Conservation (phyloP, 2,797 vertebrate genomes). For the Coluber constrictor region DNA sequence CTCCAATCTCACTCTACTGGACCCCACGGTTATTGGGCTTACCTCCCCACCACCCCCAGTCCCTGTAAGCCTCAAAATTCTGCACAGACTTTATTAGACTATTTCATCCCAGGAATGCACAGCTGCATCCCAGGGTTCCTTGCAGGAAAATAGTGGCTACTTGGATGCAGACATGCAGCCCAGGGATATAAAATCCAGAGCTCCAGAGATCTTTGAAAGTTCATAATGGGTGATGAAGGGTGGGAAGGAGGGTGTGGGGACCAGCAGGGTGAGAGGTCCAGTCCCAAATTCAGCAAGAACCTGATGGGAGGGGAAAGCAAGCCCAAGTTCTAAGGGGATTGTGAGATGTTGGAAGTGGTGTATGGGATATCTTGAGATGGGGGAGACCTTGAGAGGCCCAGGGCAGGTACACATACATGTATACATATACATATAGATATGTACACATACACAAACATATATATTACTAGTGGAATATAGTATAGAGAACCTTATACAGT, state of each 20-base stretch:
- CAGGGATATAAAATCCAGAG: not conserved
- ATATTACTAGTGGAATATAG: not conserved
- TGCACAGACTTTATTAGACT: not conserved
- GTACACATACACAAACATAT: too few species aligned
- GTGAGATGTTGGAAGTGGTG: not conserved
- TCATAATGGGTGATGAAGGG: not conserved
- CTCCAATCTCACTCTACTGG: not conserved
- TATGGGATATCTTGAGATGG: not conserved
- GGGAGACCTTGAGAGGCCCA: not conserved
- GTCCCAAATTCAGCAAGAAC: not conserved
- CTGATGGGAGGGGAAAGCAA: not conserved
- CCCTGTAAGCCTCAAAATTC: not conserved
- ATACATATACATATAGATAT: too few species aligned
- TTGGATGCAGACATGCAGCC: not conserved
- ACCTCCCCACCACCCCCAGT: accelerated
- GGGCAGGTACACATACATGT: too few species aligned
- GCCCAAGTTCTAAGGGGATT: not conserved
- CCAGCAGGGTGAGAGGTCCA: not conserved
- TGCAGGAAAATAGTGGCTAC: not conserved
- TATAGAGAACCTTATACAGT: not conserved
- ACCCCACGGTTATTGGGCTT: not conserved
- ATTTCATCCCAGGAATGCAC: not conserved
- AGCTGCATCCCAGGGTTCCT: not conserved
- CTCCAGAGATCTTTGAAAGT: not conserved
- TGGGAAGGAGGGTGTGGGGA: not conserved